Percentiles rank a stretch among this genome's conserved stretches.
These are phyloP conservation scores for Drosophila albomicans DNA, from an alignment of 1,140 invertebrate genomes.

Conservation along the genomic window DNA sequence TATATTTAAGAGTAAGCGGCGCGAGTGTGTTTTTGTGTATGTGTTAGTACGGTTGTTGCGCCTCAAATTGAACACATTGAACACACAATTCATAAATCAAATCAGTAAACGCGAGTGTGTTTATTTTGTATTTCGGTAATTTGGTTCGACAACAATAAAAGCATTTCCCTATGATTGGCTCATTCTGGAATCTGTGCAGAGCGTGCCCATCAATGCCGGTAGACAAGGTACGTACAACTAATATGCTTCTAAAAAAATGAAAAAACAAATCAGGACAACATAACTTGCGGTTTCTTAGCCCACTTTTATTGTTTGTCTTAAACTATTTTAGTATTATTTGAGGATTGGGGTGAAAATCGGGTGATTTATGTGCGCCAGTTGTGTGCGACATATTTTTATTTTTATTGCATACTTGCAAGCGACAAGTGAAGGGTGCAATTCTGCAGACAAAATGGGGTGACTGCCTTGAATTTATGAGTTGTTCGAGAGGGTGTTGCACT, in stretches of 20 bases:
- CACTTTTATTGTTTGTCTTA: constrained; percentile 22
- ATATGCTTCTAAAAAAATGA: not conserved
- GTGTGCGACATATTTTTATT: constrained; percentile 69
- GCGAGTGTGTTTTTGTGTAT: constrained; percentile 41
- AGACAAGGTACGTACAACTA: constrained; percentile 91
- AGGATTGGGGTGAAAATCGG: constrained; percentile 32
- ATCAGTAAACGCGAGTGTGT: constrained; percentile 57
- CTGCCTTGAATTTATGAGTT: constrained; percentile 60
- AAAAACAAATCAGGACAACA: not conserved
- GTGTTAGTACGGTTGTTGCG: constrained; percentile 51
- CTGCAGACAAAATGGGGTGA: constrained; percentile 62
- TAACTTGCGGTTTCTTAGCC: constrained; percentile 27
- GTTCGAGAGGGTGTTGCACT: constrained; percentile 48
- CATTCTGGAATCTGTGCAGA: constrained; percentile 97
- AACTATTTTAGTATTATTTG: constrained; percentile 24
- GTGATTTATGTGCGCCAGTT: constrained; percentile 70
- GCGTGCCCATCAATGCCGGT: constrained; percentile 96
- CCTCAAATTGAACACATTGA: constrained; percentile 35
- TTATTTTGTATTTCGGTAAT: constrained; percentile 71
- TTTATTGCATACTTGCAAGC: constrained; percentile 74
- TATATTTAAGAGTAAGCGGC: constrained; percentile 14
- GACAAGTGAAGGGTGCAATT: constrained; percentile 57
- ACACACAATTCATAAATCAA: constrained; percentile 43
- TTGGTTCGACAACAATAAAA: constrained; percentile 67
- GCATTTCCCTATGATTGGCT: constrained; percentile 92